A percentile compares a stretch with the other conserved stretches of the same genome.
Evolutionary conservation across 2,113 vertebrate genomes (phyloP).

Genomic region (Uropsilus gracilis): DNA sequence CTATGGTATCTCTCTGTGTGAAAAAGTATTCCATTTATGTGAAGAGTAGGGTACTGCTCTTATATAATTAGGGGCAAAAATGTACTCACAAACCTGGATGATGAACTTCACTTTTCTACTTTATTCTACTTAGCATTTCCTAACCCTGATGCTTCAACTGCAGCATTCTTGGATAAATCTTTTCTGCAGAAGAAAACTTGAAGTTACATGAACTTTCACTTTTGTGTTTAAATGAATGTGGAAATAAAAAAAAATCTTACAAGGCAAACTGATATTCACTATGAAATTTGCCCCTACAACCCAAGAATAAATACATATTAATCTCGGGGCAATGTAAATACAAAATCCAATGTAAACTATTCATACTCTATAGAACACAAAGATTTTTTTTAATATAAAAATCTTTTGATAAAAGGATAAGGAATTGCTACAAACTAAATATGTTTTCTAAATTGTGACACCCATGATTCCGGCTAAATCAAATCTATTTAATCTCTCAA

Average conservation of each 20-base stretch:
- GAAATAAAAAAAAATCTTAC: neutral
- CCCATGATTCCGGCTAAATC: neutral
- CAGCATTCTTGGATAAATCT: neutral
- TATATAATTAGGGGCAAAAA: neutral
- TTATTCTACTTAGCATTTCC: neutral
- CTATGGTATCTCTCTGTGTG: slow-evolving; percentile 42
- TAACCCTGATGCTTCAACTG: neutral
- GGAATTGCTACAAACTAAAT: neutral
- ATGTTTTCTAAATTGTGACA: neutral
- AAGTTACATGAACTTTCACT: neutral
- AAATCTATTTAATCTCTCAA: neutral
- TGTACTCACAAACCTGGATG: neutral
- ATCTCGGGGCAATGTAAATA: neutral
- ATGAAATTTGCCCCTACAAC: neutral
- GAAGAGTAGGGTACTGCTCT: neutral
- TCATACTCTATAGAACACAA: neutral
- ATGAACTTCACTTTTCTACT: no score
- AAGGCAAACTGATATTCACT: neutral
- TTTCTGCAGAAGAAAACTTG: neutral
- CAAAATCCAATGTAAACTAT: neutral
- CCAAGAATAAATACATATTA: neutral
- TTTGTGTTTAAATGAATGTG: neutral
- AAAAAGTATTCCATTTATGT: neutral
- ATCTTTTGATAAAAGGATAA: neutral
- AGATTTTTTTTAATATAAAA: neutral